Evolutionary conservation across 2,113 vertebrate genomes (phyloP).

Genomic region (Fukomys damarensis): DNA sequence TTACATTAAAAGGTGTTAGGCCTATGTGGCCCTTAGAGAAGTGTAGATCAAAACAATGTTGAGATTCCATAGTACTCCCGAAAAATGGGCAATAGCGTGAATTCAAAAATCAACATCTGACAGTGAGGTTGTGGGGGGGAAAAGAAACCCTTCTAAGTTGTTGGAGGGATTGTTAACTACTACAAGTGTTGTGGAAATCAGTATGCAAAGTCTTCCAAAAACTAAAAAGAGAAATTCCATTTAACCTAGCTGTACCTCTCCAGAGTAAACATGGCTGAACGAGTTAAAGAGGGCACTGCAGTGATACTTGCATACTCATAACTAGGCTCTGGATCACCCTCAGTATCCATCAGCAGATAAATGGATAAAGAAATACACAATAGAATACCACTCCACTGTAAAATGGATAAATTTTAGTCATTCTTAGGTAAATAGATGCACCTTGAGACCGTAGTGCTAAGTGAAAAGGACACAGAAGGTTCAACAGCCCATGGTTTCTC

Average conservation of each 20-base stretch:
- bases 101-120: background rate
- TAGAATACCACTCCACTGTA: background rate
- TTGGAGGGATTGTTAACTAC: background rate
- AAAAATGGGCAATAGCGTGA: background rate
- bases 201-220: background rate
- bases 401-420: background rate
- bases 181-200: background rate
- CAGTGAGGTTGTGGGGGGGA: background rate
- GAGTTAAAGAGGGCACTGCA: background rate
- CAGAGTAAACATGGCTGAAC: background rate
- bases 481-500: background rate
- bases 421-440: background rate
- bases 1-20: background rate
- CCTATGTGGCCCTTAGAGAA: background rate
- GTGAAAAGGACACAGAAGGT: background rate
- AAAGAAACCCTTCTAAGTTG: background rate
- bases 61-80: background rate
- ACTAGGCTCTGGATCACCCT: background rate
- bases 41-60: background rate
- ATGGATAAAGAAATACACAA: background rate
- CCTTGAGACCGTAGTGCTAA: background rate
- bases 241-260: background rate
- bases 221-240: background rate
- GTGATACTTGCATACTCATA: background rate
- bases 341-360: background rate